phyloP scores from a whole-genome alignment of 2,888 invertebrate genomes.

The Biston betularia region DNA sequence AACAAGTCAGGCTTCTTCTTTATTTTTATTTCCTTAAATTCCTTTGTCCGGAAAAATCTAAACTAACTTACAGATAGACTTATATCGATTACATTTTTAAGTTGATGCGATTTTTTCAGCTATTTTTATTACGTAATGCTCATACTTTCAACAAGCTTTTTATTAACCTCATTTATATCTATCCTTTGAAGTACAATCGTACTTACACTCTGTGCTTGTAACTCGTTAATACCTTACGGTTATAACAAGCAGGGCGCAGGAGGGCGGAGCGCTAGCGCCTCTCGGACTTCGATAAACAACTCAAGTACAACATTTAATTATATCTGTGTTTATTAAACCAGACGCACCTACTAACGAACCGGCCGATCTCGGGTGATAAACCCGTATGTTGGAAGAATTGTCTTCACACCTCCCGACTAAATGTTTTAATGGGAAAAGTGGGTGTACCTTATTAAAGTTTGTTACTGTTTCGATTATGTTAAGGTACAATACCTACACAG shows the following conservation, averaged over 20 bases:
- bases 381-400: constrained; percentile 67
- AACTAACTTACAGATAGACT: too few relatives aligned
- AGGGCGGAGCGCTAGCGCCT: constrained; percentile 69
- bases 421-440: constrained; percentile 36
- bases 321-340: constrained; percentile 82
- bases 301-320: constrained; percentile 84
- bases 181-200: constrained; percentile 12
- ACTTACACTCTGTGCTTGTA: constrained; percentile 46
- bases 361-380: constrained; percentile 71
- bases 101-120: too few relatives aligned
- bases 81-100: too few relatives aligned
- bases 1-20: constrained; percentile 14
- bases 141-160: background rate
- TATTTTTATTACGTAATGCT: background rate
- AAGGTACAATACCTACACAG: background rate
- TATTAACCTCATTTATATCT: constrained; percentile 1
- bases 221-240: constrained; percentile 74
- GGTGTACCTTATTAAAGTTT: constrained; percentile 30
- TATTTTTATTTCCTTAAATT: constrained; percentile 13
- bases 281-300: constrained; percentile 74
- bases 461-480: constrained; percentile 10
- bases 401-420: constrained; percentile 74
- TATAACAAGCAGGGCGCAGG: constrained; percentile 67
- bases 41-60: constrained; percentile 22
- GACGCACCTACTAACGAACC: constrained; percentile 68